A percentile compares a stretch with the other conserved stretches of the same genome.
phyloP scores from a whole-genome alignment of 2,797 vertebrate genomes.

The Macropus fuliginosus region DNA sequence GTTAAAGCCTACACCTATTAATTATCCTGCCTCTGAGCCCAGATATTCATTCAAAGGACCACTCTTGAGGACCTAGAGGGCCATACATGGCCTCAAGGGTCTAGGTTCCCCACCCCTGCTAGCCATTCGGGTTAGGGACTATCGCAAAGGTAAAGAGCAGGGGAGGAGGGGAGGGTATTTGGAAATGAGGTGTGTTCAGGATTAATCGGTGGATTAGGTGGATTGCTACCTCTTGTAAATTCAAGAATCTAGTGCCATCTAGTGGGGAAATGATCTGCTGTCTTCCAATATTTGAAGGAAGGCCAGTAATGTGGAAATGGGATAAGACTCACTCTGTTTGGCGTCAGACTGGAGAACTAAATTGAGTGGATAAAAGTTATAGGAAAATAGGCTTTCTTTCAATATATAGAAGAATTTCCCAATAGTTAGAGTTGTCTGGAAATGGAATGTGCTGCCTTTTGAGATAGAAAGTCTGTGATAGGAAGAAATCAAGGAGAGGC shows the following conservation, averaged over 20 bases:
- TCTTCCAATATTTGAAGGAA: neutral
- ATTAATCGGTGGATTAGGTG: neutral
- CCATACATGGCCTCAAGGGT: too few species aligned
- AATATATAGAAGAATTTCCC: neutral
- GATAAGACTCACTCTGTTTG: neutral
- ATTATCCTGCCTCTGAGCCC: neutral
- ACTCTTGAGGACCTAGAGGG: too few species aligned
- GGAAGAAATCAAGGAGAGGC: neutral
- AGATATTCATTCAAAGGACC: too few species aligned
- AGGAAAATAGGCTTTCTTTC: neutral
- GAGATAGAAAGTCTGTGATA: neutral
- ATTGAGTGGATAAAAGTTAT: neutral
- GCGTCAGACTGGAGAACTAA: neutral
- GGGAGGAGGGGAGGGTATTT: neutral
- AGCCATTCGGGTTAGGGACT: neutral
- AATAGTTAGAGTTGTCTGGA: neutral
- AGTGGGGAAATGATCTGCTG: neutral
- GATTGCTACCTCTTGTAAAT: neutral
- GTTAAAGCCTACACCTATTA: neutral
- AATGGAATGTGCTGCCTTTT: neutral
- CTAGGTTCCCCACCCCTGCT: too few species aligned
- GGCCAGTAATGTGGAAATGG: neutral
- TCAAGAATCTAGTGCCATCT: slow-evolving; percentile 39
- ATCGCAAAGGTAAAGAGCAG: neutral
- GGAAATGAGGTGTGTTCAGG: neutral